Percentiles rank a stretch among this genome's conserved stretches.
These are phyloP conservation scores for Siniperca undulata DNA, from an alignment of 2,797 vertebrate species.

Conservation along the genomic window DNA sequence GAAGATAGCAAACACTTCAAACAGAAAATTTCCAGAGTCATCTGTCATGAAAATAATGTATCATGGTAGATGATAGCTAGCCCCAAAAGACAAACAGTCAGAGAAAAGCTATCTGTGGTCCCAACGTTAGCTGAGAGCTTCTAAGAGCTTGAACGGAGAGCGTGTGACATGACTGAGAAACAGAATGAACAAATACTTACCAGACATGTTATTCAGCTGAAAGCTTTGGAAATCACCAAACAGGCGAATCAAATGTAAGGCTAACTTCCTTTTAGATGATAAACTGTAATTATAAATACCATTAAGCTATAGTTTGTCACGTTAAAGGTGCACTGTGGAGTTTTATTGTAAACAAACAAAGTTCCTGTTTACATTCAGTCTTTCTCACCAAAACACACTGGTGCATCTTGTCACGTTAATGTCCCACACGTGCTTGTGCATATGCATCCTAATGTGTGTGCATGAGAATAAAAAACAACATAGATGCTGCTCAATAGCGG, in stretches of 20 bases:
- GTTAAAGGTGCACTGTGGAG: neutral
- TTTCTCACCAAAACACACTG: no score
- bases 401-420: no score
- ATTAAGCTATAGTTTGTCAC: neutral
- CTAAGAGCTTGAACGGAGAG: neutral
- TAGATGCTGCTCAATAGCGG: no score
- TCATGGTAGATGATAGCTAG: neutral
- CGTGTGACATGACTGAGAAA: neutral
- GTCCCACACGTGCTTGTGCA: no score
- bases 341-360: no score
- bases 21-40: neutral
- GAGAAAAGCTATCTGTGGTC: conserved; percentile 1
- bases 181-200: neutral
- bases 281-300: neutral
- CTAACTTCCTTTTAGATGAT: neutral
- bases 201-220: neutral
- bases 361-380: no score
- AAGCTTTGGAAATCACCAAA: neutral
- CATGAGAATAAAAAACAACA: no score
- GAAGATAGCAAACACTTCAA: neutral
- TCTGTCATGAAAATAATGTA: neutral
- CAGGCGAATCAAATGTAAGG: neutral
- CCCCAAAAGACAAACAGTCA: neutral
- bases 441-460: no score
- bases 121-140: neutral